phyloP scores from a whole-genome alignment of 2,113 vertebrate genomes.

The Erythrocebus patas region DNA sequence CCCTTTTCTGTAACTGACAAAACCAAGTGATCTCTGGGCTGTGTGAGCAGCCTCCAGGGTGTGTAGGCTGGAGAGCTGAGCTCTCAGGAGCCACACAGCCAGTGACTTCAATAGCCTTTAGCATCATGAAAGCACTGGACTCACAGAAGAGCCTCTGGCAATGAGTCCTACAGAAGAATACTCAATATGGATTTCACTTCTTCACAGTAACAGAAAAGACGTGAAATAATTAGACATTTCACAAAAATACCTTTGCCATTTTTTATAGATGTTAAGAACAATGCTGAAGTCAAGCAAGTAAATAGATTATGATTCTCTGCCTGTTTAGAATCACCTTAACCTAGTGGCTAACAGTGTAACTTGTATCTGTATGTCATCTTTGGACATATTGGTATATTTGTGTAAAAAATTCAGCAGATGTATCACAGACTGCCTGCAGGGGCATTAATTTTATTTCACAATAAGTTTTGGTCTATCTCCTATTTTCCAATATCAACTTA shows the following conservation, averaged over 20 bases:
- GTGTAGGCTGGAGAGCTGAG: background rate
- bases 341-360: background rate
- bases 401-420: background rate
- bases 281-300: background rate
- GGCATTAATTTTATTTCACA: background rate
- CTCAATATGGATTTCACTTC: background rate
- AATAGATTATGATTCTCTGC: background rate
- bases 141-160: background rate
- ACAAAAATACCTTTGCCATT: background rate
- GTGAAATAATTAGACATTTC: background rate
- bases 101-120: background rate
- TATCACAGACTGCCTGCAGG: background rate
- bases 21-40: background rate
- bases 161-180: background rate
- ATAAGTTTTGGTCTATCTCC: background rate
- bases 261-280: background rate
- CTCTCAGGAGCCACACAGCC: background rate
- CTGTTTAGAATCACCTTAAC: background rate
- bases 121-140: background rate
- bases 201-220: background rate
- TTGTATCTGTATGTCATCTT: background rate
- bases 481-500: background rate
- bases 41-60: background rate
- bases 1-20: background rate
- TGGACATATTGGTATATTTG: background rate